phyloP scores from a whole-genome alignment of 2,888 invertebrate genomes.

The Rhyacophila evoluta region DNA sequence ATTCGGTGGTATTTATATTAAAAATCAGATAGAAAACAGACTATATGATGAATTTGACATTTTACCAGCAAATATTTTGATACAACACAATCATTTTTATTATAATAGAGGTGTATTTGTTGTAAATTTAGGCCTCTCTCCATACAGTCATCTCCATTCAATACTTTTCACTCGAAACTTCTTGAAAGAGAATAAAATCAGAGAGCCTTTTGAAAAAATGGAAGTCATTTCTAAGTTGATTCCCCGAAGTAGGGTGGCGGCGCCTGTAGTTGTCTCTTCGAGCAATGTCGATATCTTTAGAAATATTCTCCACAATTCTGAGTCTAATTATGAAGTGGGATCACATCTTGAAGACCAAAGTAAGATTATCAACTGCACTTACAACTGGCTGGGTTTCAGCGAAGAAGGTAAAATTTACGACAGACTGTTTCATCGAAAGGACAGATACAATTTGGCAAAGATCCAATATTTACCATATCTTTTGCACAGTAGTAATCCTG shows the following conservation, averaged over 20 bases:
- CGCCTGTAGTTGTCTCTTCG: conserved; percentile 91
- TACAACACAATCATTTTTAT: conserved; percentile 91
- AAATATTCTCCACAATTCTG: conserved; percentile 92
- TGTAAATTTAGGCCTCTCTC: conserved; percentile 87
- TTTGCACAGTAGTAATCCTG: conserved; percentile 89
- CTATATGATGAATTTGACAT: conserved; percentile 83
- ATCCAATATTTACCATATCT: conserved; percentile 93
- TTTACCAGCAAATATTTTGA: conserved; percentile 76
- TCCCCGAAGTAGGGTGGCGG: conserved; percentile 93
- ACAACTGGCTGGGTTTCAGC: conserved; percentile 90
- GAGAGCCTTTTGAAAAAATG: conserved; percentile 83
- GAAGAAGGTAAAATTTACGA: conserved; percentile 81
- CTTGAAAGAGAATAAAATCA: conserved; percentile 85
- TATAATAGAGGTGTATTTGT: conserved; percentile 91
- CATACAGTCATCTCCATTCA: conserved; percentile 85
- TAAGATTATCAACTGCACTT: conserved; percentile 91
- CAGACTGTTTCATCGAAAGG: conserved; percentile 85
- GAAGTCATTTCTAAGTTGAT: conserved; percentile 79
- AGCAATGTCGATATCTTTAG: conserved; percentile 89
- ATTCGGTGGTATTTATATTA: conserved; percentile 86
- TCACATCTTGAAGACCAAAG: conserved; percentile 96
- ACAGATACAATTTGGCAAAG: conserved; percentile 94
- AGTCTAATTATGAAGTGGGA: conserved; percentile 93
- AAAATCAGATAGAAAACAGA: conserved; percentile 76
- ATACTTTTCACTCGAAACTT: conserved; percentile 90